Evolutionary conservation across 64 coral and sea anemone species (phyloP), one percentile per base, ranked within the genome.

Genomic region (Porites australiensis): DNA sequence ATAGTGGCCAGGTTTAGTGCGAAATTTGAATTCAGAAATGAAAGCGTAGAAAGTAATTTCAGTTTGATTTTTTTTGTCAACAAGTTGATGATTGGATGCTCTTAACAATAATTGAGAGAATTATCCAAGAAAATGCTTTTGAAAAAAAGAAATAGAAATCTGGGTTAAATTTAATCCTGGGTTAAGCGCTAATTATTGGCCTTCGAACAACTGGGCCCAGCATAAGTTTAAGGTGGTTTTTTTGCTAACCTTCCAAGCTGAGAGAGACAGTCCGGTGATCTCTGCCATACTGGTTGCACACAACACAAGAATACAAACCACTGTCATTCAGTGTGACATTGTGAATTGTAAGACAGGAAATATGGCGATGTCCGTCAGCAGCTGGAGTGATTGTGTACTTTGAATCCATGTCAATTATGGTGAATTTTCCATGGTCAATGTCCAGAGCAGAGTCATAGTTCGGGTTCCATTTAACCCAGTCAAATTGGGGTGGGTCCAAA

Each of bases 271-370:
- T 93, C 14, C 66, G 19, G 50, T 86, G 71, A 87, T 55, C 54
- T 64, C 91, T 86, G 66, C 91, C 91, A 87, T 93, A 77, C 21
- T 79, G 66, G 19, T 83, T 87, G 84, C 91, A 93, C 22, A 93
- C 75, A 70, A 87, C 61, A 57, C 91, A 93, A 43, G 91, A 86
- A 50, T 93, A 93, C 58, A 93, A n/a, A 21, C 83, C 82, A 13
- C 50, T 67, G 59, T 93, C 91, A 5, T 8, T 6, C 0, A 57
- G 8, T 69, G 81, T 87, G 16, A 87, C 57, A 59, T 93, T 87
- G 22, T 93, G 20, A 50, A 93, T 58, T 18, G 60, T 77, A 8
- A 93, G 83, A 44, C 51, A 86, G 18, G 83, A 84, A 46, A 60
- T 58, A 75, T 93, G 60, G 4, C 22, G 4, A 0, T 93, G 61